These are phyloP conservation scores for Mesopsocus fuscifrons DNA, from an alignment of 2,888 invertebrate species.

Conservation along the genomic window DNA sequence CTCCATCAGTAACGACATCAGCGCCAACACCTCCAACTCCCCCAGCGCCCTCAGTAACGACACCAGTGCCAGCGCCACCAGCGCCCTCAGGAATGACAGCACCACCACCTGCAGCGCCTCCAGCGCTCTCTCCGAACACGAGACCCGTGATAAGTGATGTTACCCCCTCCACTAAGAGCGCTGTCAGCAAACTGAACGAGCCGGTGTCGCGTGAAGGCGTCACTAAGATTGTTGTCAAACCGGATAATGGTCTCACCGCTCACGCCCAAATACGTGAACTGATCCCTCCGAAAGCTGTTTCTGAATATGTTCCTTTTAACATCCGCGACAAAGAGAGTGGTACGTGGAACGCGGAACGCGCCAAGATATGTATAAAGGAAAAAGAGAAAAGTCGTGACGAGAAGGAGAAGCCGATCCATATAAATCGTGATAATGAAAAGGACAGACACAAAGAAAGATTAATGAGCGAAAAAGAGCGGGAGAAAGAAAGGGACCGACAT, in stretches of 20 bases:
- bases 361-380: constrained; percentile 13
- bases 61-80: not conserved
- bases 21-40: constrained; percentile 10
- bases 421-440: constrained; percentile 19
- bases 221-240: too few relatives aligned
- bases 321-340: constrained; percentile 21
- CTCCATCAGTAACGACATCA: constrained; percentile 11
- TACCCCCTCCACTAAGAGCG: too few relatives aligned
- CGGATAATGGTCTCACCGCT: too few relatives aligned
- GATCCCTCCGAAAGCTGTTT: not conserved
- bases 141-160: too few relatives aligned
- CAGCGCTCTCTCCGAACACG: too few relatives aligned
- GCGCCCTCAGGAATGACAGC: not conserved
- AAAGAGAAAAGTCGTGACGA: constrained; percentile 15
- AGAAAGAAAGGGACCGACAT: constrained; percentile 10
- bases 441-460: constrained; percentile 17
- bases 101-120: too few relatives aligned
- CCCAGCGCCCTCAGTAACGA: not conserved
- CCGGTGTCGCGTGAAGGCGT: too few relatives aligned
- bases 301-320: constrained; percentile 9
- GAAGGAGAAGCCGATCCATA: constrained; percentile 16
- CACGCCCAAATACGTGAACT: not conserved
- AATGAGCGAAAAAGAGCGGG: constrained; percentile 11
- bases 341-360: constrained; percentile 19
- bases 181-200: too few relatives aligned